These are phyloP conservation scores for Drosophila orosa DNA, from an alignment of 1,140 invertebrate genomes.

Conservation along the genomic window DNA sequence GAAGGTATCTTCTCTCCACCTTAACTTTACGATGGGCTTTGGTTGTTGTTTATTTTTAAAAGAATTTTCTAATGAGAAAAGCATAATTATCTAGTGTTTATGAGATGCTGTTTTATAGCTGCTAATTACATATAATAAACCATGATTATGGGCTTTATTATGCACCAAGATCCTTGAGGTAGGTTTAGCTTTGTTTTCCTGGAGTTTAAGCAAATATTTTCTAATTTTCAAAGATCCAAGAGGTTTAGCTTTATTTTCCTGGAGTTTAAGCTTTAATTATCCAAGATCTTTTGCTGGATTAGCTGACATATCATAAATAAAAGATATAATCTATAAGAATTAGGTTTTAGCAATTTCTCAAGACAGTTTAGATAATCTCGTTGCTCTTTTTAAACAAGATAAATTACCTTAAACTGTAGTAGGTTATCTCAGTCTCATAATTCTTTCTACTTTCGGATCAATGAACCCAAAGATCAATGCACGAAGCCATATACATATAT, in stretches of 20 bases:
- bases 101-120: background rate
- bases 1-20: background rate
- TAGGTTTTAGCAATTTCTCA: background rate
- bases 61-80: slow-evolving; percentile 2
- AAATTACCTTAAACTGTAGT: background rate
- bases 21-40: background rate
- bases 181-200: background rate
- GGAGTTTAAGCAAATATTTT: background rate
- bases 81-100: background rate
- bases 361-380: background rate
- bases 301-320: too few relatives aligned
- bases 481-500: background rate
- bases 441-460: slow-evolving; percentile 12
- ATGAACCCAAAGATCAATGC: slow-evolving; percentile 34
- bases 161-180: slow-evolving; percentile 1
- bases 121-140: slow-evolving; percentile 5
- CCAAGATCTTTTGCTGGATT: too few relatives aligned
- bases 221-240: too few relatives aligned
- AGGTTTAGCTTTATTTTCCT: too few relatives aligned
- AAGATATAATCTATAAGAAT: background rate
- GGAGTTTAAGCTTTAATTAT: too few relatives aligned
- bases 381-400: background rate
- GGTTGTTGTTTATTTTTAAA: background rate
- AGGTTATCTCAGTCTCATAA: background rate
- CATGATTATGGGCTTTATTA: background rate